These are phyloP conservation scores for Notocelia uddmanniana DNA, from an alignment of 2,888 invertebrate genomes.

Conservation along the genomic window DNA sequence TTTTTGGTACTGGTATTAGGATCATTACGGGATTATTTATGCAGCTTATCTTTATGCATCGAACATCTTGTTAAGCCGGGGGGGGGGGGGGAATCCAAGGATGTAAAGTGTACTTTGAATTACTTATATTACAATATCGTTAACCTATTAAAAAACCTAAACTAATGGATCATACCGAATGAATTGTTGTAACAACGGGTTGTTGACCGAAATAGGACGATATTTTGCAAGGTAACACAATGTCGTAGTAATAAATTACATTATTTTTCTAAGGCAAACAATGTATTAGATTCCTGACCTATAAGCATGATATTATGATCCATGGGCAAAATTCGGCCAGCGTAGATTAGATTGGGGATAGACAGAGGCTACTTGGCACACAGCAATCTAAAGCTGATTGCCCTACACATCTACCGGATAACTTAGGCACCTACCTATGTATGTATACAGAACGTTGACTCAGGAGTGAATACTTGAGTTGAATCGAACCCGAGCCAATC, in stretches of 20 bases:
- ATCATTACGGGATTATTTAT: no score
- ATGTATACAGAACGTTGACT: not conserved
- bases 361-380: slow-evolving; percentile 43
- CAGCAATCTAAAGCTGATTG: slow-evolving; percentile 45
- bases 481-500: slow-evolving; percentile 9
- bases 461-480: slow-evolving; percentile 24
- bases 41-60: no score
- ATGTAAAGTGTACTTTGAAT: no score
- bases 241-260: slow-evolving; percentile 12
- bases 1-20: no score
- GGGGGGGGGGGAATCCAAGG: no score
- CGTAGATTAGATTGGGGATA: slow-evolving; percentile 47
- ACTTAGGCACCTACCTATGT: not conserved
- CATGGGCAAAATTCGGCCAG: slow-evolving; percentile 35
- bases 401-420: slow-evolving; percentile 3
- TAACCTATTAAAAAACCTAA: no score
- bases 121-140: no score
- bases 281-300: not conserved
- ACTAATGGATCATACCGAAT: no score
- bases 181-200: not conserved
- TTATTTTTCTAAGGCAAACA: not conserved
- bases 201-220: not conserved
- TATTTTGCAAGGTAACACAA: not conserved
- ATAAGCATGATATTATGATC: slow-evolving; percentile 27
- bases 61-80: no score